These are phyloP conservation scores for Thecophora atra DNA, from an alignment of 2,888 invertebrate genomes.

Conservation along the genomic window DNA sequence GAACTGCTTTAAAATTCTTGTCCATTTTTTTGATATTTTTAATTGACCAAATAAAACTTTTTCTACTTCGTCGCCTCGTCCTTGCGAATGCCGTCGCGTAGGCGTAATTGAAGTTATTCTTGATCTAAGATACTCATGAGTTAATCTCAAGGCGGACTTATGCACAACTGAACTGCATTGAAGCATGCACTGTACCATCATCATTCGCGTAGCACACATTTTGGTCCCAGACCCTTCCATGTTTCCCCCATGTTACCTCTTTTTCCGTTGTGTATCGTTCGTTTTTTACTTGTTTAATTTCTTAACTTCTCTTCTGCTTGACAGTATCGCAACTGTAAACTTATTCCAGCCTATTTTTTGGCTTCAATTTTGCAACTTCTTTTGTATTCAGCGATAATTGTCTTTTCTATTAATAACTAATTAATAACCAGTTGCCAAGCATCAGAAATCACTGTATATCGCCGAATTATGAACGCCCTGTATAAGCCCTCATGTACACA, in stretches of 20 bases:
- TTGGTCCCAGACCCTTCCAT: background rate
- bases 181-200: background rate
- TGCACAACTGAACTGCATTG: too few relatives aligned
- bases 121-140: too few relatives aligned
- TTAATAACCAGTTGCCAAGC: background rate
- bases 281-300: background rate
- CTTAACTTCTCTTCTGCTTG: slow-evolving; percentile 7
- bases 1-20: too few relatives aligned
- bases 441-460: too few relatives aligned
- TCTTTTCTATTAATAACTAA: background rate
- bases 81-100: too few relatives aligned
- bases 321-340: slow-evolving; percentile 19
- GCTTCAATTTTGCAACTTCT: slow-evolving; percentile 66
- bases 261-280: background rate
- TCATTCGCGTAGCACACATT: background rate
- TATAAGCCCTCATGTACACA: too few relatives aligned
- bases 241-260: background rate
- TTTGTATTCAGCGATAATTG: background rate
- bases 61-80: too few relatives aligned
- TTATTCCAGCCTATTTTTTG: slow-evolving; percentile 61
- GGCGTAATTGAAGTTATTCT: too few relatives aligned
- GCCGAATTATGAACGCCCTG: too few relatives aligned
- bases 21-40: too few relatives aligned
- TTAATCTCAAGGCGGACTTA: too few relatives aligned
- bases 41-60: too few relatives aligned